Base-by-base conservation (phyloP, 1,140 invertebrate species). In the Orchestia grillus region DNA sequence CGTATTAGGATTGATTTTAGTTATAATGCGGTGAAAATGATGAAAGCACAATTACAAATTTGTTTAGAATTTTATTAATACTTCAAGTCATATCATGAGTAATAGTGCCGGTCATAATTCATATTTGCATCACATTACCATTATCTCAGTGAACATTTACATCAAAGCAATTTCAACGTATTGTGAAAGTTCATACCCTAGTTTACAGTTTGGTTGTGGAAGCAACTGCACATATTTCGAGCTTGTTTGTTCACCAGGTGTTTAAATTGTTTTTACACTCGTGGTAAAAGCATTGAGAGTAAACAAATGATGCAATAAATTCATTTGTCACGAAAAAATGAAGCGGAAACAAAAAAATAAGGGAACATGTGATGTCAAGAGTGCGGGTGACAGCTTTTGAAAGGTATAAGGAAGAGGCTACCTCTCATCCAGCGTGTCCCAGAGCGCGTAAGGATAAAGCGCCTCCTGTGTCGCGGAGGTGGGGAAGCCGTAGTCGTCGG, bases 401-500 rank as follows among this genome's bases (percentile, higher is more conserved):
- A 77, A 3, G 11, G 62, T 28, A 53, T 6, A 19, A 53, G 11
- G 62, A 3, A 15, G 62, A 77, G 62, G 3, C 53, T n/a, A 97
- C 96, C 96, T 97, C 41, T 97, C 96, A 44, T 97, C 96, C 0
- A 97, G 62, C 4, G 96, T 96, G 96, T 97, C 96, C 96, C 96
- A 97, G 28, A 96, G 95, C 8, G 87, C 95, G 96, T 96, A 97
- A 0, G 96, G 96, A n/a, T 97, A 96, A 15, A 97, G 96, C 28
- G 96, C 96, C 92, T 94, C 92, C 36, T 94, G 92, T 0, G 92
- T 94, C 0, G 96, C 96, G 40, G 97, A 96, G 6, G 97, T 96
- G n/a, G 96, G 96, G 87, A 97, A 97, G 45, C 97, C 97, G 77
- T 97, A 97, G 44, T 97, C 97, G 44, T 97, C 97, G 0, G 43